Base-by-base conservation (phyloP, 2,113 vertebrate genomes). In the Xiphophorus maculatus region DNA sequence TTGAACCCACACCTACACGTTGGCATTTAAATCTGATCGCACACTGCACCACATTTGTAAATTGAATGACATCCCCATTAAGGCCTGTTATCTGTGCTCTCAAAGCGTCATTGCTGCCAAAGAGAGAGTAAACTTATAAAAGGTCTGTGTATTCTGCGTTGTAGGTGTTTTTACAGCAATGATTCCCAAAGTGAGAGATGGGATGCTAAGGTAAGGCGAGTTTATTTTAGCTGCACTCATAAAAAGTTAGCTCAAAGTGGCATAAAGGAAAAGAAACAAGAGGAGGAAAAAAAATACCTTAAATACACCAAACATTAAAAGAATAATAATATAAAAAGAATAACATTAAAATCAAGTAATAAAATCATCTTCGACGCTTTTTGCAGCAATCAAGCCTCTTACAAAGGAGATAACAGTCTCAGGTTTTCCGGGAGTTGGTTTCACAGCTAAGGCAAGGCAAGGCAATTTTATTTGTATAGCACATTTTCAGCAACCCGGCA, bases 1-100 rank as follows among this genome's bases (percentile, higher is more conserved):
- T 79, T 83, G 61, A 84, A 73, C 27, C 27, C 0, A 63, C 61
- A 76, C 28, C 44, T 58, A 30, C 40, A 62, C 12, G 27, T n/a
- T 82, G 74, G 74, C 65, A 84, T 90, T 79, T 78, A n/a, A 61
- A 80, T 77, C 2, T n/a, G 19, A 84, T 81, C 40, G 22, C n/a
- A 77, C 3, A 14, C 65, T 40, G 11, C 60, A 15, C 3, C 10
- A 42, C 65, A 54, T 77, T 77, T 77, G 66, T 71, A 32, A 80
- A 71, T 44, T 64, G 17, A 88, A 77, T 84, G 61, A 73, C 76
- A 75, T 19, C 35, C 71, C 11, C 51, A 69, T 66, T 66, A 65
- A 75, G 58, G 63, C 5, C 15, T 27, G 22, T 69, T 44, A 73
- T 84, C 35, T 3, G 13, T 51, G 74, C 33, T 42, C 22, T 79